These are phyloP conservation scores for Tupaia tana DNA, from an alignment of 2,113 vertebrate species.

Conservation along the genomic window DNA sequence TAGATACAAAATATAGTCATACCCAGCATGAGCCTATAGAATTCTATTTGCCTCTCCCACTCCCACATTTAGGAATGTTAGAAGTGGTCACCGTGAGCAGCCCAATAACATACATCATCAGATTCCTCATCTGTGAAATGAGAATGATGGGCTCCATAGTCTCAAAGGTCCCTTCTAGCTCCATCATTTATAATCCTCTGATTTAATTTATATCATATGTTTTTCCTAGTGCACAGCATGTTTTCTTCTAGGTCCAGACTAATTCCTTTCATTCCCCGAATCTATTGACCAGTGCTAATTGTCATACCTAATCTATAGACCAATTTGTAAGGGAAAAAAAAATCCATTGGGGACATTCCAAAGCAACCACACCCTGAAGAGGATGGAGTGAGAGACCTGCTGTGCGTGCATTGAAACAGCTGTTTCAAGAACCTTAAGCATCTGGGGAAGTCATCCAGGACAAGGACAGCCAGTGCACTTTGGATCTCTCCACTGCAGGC, in stretches of 20 bases:
- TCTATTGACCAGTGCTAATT: conserved; percentile 57
- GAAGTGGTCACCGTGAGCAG: background rate
- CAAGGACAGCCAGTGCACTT: conserved; percentile 49
- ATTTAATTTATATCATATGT: conserved; percentile 55
- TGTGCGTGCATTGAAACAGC: conserved; percentile 57
- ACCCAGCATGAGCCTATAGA: background rate
- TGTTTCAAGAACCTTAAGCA: conserved; percentile 68
- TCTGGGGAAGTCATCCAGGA: conserved; percentile 69
- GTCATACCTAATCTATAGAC: conserved; percentile 63
- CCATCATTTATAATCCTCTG: conserved; percentile 35
- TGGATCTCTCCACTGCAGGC: conserved; percentile 34
- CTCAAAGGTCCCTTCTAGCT: background rate
- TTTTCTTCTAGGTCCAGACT: conserved; percentile 57
- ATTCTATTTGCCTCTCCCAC: background rate
- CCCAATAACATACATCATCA: background rate
- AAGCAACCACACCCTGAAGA: conserved; percentile 42
- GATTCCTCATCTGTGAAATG: conserved; percentile 37
- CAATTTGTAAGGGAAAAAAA: conserved; percentile 36
- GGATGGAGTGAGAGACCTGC: background rate
- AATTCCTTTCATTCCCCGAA: conserved; percentile 16
- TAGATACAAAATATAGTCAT: background rate
- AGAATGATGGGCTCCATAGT: background rate
- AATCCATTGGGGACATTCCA: conserved; percentile 22
- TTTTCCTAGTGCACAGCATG: conserved; percentile 38
- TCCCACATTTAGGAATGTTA: background rate